Evolutionary conservation across 2,888 invertebrate genomes (phyloP), one percentile per base, ranked within the genome.

Genomic region (Lasioglossum pauxillum): DNA sequence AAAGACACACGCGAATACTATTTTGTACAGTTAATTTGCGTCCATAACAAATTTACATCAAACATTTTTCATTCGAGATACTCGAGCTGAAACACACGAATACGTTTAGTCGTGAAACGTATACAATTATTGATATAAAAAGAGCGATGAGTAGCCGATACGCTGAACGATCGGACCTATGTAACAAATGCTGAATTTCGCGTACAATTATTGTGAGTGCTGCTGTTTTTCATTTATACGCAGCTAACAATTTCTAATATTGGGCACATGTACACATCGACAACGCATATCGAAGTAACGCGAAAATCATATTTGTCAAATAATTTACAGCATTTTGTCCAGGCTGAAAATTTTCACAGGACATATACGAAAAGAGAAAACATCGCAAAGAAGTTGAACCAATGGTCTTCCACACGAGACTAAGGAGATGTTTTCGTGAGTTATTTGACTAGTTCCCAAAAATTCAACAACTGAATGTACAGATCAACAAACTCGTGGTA

Each of bases 101-200:
- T 41, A 71, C 41, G 71, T 71, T 71, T 41, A 71, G 41, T 4
- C 2, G 5, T 71, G 41, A n/a, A 71, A 71, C n/a, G 14, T 71
- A 71, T 75, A 44, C 49, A 80, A 72, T 67, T 49, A 35, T 31
- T 44, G n/a, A 80, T 80, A 75, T 60, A 80, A 75, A 80, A 60
- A 80, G 69, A 80, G 72, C 75, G 75, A 83, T n/a, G 60, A 23
- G 73, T 27, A 16, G 46, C 35, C 75, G 41, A 75, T 49, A 69
- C 38, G 35, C 8, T 31, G 7, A 64, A 64, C 27, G 31, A 12
- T 64, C 31, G 31, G 31, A 64, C 8, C 19, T 64, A 64, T 31
- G 31, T 64, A 35, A 19, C 64, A 35, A 64, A 31, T 64, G 19
- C 19, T 64, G 31, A 31, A 35, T 5, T 64, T 64, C 31, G 64